Conservation (phyloP, 2,888 invertebrate genomes). For the Apotomis betuletana region DNA sequence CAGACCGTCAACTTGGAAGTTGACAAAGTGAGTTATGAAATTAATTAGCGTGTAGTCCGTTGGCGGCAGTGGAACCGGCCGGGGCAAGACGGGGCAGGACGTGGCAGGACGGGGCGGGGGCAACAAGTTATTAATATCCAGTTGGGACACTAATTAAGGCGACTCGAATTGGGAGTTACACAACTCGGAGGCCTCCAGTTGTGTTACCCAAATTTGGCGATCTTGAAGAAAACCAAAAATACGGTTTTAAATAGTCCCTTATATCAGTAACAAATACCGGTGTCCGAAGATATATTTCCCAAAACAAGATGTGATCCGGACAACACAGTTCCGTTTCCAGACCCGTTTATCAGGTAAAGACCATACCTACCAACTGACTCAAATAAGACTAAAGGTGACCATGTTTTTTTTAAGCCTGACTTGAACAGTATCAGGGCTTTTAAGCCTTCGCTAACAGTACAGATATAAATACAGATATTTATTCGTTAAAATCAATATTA, state of each 20-base stretch:
- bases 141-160: slow-evolving; percentile 26
- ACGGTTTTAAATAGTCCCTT: background rate
- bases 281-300: background rate
- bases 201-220: background rate
- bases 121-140: slow-evolving; percentile 33
- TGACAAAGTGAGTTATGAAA: slow-evolving; percentile 37
- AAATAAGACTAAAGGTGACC: no score
- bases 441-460: no score
- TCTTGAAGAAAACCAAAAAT: background rate
- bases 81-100: background rate
- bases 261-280: background rate
- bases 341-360: no score
- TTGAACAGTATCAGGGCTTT: no score
- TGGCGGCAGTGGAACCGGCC: background rate
- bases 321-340: no score
- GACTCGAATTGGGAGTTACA: background rate
- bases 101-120: background rate
- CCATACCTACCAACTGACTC: no score
- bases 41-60: slow-evolving; percentile 36
- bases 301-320: no score
- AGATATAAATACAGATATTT: no score
- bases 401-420: no score
- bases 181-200: background rate
- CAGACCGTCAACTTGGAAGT: slow-evolving; percentile 33
- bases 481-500: no score